phyloP scores from a whole-genome alignment of 2,888 invertebrate genomes.

The Platerodrilus igneus region DNA sequence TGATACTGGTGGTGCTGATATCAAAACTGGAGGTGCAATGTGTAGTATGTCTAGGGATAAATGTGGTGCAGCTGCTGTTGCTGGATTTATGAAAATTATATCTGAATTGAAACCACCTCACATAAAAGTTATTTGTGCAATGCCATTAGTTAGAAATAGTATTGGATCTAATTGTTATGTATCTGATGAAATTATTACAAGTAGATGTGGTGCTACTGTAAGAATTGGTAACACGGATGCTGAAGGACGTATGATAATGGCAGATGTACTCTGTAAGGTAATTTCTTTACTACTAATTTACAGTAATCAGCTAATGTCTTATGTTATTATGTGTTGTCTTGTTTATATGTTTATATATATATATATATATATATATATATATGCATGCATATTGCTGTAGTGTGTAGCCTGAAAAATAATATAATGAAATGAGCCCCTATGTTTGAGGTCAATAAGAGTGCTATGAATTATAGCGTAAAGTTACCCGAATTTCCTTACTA shows the following conservation, averaged over 20 bases:
- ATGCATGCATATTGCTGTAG: too few species aligned
- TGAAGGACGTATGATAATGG: conserved; percentile 92
- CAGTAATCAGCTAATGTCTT: too few species aligned
- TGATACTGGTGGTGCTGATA: conserved; percentile 81
- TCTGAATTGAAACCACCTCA: conserved; percentile 61
- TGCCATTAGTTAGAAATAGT: conserved; percentile 87
- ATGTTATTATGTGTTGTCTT: too few species aligned
- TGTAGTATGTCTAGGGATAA: conserved; percentile 91
- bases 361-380: too few species aligned
- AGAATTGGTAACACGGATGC: conserved; percentile 93
- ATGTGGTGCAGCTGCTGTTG: conserved; percentile 89
- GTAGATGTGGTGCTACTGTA: conserved; percentile 77
- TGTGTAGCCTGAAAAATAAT: too few species aligned
- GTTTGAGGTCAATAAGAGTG: too few species aligned
- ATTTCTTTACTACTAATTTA: too few species aligned
- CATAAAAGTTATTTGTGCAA: conserved; percentile 73
- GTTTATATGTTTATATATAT: too few species aligned
- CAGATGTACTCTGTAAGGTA: conserved; percentile 77
- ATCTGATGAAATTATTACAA: conserved; percentile 82
- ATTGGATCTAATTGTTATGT: conserved; percentile 86
- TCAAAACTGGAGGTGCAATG: conserved; percentile 78
- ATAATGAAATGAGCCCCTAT: too few species aligned
- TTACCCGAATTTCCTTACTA: too few species aligned
- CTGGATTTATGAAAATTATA: conserved; percentile 82
- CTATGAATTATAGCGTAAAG: too few species aligned